phyloP scores from a whole-genome alignment of 53 echinoderm and acorn worm species.

The Mesocentrotus franciscanus region DNA sequence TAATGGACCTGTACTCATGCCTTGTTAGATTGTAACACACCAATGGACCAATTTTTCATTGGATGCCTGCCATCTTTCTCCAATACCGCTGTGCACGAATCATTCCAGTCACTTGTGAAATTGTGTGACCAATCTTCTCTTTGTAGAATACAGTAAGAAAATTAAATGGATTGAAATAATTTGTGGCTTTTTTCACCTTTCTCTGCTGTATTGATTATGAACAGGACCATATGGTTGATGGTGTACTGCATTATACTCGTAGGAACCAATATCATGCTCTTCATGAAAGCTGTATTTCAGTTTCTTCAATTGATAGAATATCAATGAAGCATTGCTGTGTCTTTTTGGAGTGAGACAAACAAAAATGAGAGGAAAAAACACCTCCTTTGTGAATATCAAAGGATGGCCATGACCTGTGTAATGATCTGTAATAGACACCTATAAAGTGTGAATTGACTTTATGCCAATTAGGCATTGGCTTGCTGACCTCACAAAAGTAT shows the following conservation, averaged over 20 bases:
- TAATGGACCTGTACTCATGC: not conserved
- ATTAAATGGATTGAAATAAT: not conserved
- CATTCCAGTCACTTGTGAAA: not conserved
- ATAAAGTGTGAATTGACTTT: not conserved
- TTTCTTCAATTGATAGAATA: not conserved
- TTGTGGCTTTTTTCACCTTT: not conserved
- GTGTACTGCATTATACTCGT: not conserved
- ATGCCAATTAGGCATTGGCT: not conserved
- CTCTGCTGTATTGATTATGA: not conserved
- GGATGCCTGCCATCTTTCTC: not conserved
- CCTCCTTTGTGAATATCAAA: not conserved
- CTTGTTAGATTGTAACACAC: not conserved
- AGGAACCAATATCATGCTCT: not conserved
- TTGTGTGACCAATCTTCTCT: not conserved
- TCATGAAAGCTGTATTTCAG: not conserved
- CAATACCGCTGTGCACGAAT: not conserved
- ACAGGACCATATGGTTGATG: not conserved
- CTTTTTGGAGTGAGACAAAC: not conserved
- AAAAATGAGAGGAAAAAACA: not conserved
- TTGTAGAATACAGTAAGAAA: not conserved
- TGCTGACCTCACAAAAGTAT: not conserved
- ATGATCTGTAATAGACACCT: conserved; percentile 23
- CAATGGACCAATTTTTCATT: conserved; percentile 19
- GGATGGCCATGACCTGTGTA: conserved; percentile 32
- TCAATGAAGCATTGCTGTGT: conserved; percentile 21